Base-by-base conservation (phyloP, 35 echinoderm and acorn worm genomes). In the Lytechinus variegatus region DNA sequence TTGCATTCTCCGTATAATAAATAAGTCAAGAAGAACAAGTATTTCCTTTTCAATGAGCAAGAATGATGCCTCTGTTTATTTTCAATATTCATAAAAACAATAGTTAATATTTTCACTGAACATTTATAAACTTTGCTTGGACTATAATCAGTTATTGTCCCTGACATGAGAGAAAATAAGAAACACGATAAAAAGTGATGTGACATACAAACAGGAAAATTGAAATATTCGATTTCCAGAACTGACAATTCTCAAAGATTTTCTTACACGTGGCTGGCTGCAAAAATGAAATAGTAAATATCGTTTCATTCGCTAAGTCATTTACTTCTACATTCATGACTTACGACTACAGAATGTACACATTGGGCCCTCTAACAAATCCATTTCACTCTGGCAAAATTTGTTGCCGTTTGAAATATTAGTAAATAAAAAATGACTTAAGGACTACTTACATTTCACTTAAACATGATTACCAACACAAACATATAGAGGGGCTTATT, bases 11-110 rank as follows among this genome's bases (percentile, higher is more conserved):
- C 33, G 0, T 44, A 44, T 1, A 44, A 44, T 44, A 44, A 44
- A 24, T 79, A 79, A 24, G 8, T 79, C 66, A 24, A n/a, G n/a
- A 24, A 79, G 6, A 79, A n/a, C 8, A 79, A 21, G 8, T 8
- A 9, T 33, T 90, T 90, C 88, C 13, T 90, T 54, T 90, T 54
- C 52, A 44, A 14, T 90, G 88, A 90, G 88, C 88, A 90, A 90
- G 88, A 90, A 52, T 90, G 66, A 90, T 52, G 88, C 52, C 88
- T 90, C 88, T 90, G 28, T 90, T 90, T 90, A 90, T 90, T 90
- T 90, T 90, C 88, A 44, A 90, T 90, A 90, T 90, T 90, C 88
- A 90, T 90, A 90, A 90, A 90, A 90, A 90, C 88, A 54, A 90
- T 54, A 54, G 52, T 52, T 44, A 90, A 90, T 54, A 90, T 90